A percentile compares a stretch with the other conserved stretches of the same genome.
phyloP scores from a whole-genome alignment of 2,797 vertebrate species.

The Masticophis lateralis region DNA sequence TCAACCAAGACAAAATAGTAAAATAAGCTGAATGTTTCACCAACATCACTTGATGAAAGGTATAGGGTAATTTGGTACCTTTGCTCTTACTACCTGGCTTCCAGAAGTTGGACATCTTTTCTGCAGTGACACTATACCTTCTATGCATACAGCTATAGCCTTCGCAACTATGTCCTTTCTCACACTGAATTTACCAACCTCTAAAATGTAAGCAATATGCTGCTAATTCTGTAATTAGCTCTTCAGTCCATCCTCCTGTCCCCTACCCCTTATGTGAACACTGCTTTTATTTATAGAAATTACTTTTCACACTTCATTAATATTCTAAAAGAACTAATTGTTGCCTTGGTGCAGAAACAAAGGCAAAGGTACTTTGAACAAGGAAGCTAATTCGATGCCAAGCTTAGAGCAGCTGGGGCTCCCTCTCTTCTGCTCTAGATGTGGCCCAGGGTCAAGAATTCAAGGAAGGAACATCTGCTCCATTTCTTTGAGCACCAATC shows the following conservation, averaged over 20 bases:
- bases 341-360: neutral
- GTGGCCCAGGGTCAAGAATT: neutral
- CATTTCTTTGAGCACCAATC: neutral
- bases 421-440: neutral
- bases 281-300: neutral
- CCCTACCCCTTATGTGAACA: neutral
- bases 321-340: slow-evolving; percentile 13
- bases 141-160: neutral
- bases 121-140: neutral
- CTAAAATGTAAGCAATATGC: neutral
- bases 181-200: neutral
- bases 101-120: neutral
- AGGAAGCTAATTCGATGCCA: slow-evolving; percentile 4
- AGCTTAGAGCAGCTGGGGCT: slow-evolving; percentile 8
- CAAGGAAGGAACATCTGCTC: slow-evolving; percentile 5
- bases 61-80: neutral
- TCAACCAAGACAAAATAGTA: neutral
- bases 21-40: neutral
- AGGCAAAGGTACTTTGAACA: neutral
- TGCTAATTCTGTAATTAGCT: neutral
- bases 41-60: neutral
- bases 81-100: neutral
- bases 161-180: neutral
- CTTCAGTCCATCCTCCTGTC: neutral
- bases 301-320: slow-evolving; percentile 12